These are phyloP conservation scores for Brachionus manjavacas DNA, from an alignment of 1,140 invertebrate genomes.

Conservation along the genomic window DNA sequence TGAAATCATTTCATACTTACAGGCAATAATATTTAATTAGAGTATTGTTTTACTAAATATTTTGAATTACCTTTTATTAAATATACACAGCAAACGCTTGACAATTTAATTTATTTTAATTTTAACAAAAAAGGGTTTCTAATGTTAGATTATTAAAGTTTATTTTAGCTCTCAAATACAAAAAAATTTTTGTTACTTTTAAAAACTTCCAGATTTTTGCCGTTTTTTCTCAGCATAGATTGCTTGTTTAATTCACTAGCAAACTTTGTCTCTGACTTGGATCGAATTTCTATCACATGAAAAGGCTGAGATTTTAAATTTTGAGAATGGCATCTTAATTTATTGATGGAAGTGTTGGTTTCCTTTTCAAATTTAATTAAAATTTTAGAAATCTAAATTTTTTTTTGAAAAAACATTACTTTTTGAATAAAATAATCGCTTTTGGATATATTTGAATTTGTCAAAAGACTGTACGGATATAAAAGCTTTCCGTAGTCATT, in stretches of 20 bases:
- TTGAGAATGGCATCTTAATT: not conserved
- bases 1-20: not conserved
- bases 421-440: not conserved
- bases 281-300: not conserved
- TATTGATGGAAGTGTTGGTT: not conserved
- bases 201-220: not conserved
- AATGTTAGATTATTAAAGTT: not conserved
- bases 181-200: not conserved
- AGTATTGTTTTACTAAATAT: not conserved
- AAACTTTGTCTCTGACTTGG: slow-evolving; percentile 3
- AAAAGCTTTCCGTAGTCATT: slow-evolving; percentile 6
- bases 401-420: not conserved
- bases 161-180: too few species aligned
- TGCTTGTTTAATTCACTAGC: not conserved
- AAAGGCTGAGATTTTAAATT: not conserved
- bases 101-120: not conserved
- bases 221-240: not conserved
- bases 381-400: not conserved
- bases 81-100: not conserved
- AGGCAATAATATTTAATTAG: not conserved
- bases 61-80: not conserved
- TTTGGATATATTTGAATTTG: not conserved
- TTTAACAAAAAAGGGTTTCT: not conserved
- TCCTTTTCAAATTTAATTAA: not conserved
- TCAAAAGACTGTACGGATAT: not conserved